Evolutionary conservation across 2,888 invertebrate genomes (phyloP).

Genomic region (Micropterix aruncella): DNA sequence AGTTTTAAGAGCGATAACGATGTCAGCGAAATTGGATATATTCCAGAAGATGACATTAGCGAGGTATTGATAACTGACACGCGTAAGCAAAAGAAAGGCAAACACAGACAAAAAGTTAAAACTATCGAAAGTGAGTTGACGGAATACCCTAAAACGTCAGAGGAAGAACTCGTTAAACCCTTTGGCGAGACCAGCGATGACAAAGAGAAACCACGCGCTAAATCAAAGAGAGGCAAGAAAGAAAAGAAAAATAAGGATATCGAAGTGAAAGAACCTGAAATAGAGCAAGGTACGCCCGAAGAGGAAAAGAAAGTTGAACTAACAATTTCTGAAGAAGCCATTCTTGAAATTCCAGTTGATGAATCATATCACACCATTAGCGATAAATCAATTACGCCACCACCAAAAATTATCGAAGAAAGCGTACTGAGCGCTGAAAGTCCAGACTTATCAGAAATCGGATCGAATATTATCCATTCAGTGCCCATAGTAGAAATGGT

Average conservation of each 20-base stretch:
- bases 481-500: slow-evolving; percentile 44
- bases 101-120: slow-evolving; percentile 18
- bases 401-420: slow-evolving; percentile 55
- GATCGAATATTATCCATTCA: slow-evolving; percentile 40
- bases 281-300: slow-evolving; percentile 30
- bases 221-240: slow-evolving; percentile 12
- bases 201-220: slow-evolving; percentile 6
- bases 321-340: slow-evolving; percentile 21
- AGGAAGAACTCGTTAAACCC: slow-evolving; percentile 4
- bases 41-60: slow-evolving; percentile 56
- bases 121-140: slow-evolving; percentile 8
- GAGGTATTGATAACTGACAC: slow-evolving; percentile 24
- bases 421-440: slow-evolving; percentile 37
- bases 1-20: slow-evolving; percentile 26
- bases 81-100: slow-evolving; percentile 19
- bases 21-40: slow-evolving; percentile 53
- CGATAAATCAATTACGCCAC: slow-evolving; percentile 39
- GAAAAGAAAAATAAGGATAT: slow-evolving; percentile 2
- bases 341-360: slow-evolving; percentile 37
- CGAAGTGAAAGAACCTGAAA: slow-evolving; percentile 14
- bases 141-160: slow-evolving; percentile 11
- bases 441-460: slow-evolving; percentile 29
- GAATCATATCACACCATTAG: slow-evolving; percentile 46
- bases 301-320: slow-evolving; percentile 18
- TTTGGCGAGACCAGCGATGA: slow-evolving; percentile 4